Evolutionary conservation across 2,797 vertebrate genomes (phyloP), one percentile per base, ranked within the genome.

Genomic region (Lutjanus argentimaculatus): DNA sequence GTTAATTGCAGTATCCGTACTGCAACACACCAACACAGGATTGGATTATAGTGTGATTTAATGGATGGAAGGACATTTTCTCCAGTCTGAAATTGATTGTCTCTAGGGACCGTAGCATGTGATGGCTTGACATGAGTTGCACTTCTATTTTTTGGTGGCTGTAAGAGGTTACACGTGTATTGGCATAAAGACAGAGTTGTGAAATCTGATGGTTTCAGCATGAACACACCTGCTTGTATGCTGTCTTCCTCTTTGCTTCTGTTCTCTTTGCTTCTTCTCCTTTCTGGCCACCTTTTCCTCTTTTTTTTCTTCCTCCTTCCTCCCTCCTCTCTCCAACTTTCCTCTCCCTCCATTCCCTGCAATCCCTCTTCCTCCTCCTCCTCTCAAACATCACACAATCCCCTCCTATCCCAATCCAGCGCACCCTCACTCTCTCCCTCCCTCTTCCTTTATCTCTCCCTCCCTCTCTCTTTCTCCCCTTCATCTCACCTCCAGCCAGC

Each of bases 401-500:
- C 91, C 88, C 77, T 93, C 91, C 90, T 89, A 93, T 94, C 91
- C 93, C 86, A 90, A 89, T 89, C 87, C 84, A 80, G 87, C 65
- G 46, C 87, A 86, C 85, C 75, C 82, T 88, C 64, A 0, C 91
- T 82, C 79, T 79, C 90, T 86, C 85, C 75, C 85, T 88, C 87
- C 70, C 86, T 81, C 81, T 79, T 77, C 73, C 88, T 89, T 87
- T 90, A 89, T 92, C 89, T 88, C 91, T 90, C 87, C 74, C 86
- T 90, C 78, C 76, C 89, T 88, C 80, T 57, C 93, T 91, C 90
- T 91, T 93, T 91, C 95, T 93, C 94, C 90, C 94, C 94, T 95
- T 95, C 94, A 95, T 94, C 95, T 95, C 94, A 95, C 95, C 95
- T 95, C 94, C 93, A 96, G 93, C 93, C 80, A 92, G 86, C 90